Percentiles rank a stretch among this genome's conserved stretches.
These are phyloP conservation scores for Artibeus lituratus DNA, from an alignment of 2,797 vertebrate genomes.

Conservation along the genomic window DNA sequence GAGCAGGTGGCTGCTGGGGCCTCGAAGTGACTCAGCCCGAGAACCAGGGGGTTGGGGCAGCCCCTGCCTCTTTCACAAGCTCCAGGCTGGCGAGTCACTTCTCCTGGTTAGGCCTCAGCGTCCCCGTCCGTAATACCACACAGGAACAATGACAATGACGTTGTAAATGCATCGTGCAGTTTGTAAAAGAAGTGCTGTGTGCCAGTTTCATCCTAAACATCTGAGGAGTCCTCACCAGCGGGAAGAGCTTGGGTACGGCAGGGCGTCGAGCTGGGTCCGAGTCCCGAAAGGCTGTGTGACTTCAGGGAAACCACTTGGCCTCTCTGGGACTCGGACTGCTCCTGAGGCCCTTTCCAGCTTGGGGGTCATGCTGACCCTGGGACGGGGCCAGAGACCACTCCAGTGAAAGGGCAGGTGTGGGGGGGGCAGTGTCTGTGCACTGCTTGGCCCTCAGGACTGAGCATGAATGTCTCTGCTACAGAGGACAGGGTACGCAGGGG, in stretches of 20 bases:
- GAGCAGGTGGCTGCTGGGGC: background rate
- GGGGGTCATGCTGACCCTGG: background rate
- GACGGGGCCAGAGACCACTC: background rate
- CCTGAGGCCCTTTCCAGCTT: background rate
- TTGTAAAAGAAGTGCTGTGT: too few species aligned
- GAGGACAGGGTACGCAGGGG: background rate
- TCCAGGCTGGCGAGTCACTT: background rate
- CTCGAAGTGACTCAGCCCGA: background rate
- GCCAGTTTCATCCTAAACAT: background rate
- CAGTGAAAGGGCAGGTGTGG: background rate
- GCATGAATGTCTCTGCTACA: accelerated
- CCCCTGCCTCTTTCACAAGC: too few species aligned
- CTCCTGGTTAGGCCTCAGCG: background rate
- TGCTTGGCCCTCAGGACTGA: accelerated
- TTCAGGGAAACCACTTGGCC: background rate
- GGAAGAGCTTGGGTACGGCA: background rate
- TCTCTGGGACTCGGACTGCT: background rate
- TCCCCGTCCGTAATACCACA: background rate
- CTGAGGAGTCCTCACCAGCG: background rate
- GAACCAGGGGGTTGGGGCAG: too few species aligned
- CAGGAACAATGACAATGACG: background rate
- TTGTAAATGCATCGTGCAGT: background rate
- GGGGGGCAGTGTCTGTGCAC: accelerated
- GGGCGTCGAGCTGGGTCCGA: background rate
- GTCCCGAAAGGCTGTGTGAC: background rate